Evolutionary conservation across 2,113 vertebrate species (phyloP).

Genomic region (Phalacrocorax aristotelis): DNA sequence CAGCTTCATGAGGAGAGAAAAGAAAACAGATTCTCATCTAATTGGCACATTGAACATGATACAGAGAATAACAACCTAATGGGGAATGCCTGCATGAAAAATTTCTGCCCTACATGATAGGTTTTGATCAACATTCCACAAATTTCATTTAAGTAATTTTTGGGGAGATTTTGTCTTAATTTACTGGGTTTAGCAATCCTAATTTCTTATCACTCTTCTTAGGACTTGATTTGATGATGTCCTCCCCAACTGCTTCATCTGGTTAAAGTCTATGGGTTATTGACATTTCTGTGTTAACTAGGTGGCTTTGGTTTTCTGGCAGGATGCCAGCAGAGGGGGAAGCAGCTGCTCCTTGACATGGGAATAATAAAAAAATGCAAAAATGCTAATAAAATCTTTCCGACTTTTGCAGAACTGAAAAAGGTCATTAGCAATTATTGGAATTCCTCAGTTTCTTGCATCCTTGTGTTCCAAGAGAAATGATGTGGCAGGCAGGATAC

Average conservation of each 20-base stretch:
- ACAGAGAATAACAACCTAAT: slow-evolving; percentile 8
- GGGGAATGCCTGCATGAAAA: background rate
- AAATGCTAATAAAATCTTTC: background rate
- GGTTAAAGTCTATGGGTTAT: slow-evolving; percentile 46
- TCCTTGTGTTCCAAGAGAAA: background rate
- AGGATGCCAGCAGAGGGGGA: background rate
- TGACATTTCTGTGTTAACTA: slow-evolving; percentile 48
- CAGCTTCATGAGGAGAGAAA: background rate
- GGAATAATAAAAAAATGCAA: slow-evolving; percentile 22
- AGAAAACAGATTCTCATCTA: background rate
- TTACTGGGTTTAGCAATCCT: slow-evolving; percentile 19
- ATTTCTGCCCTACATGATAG: background rate
- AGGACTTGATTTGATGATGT: slow-evolving; percentile 55
- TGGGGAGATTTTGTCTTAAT: background rate
- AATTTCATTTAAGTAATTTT: slow-evolving; percentile 31
- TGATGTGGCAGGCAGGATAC: background rate
- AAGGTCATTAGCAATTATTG: background rate
- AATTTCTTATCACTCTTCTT: slow-evolving; percentile 32
- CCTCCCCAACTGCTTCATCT: slow-evolving; percentile 52
- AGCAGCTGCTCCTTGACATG: slow-evolving; percentile 50
- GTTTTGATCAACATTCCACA: background rate
- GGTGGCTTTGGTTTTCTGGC: slow-evolving; percentile 9
- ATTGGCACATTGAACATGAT: background rate
- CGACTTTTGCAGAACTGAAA: slow-evolving; percentile 9
- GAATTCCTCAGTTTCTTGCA: background rate